Evolutionary conservation across 2,888 invertebrate genomes (phyloP), one percentile per base, ranked within the genome.

Genomic region (Hypomecis punctinalis): DNA sequence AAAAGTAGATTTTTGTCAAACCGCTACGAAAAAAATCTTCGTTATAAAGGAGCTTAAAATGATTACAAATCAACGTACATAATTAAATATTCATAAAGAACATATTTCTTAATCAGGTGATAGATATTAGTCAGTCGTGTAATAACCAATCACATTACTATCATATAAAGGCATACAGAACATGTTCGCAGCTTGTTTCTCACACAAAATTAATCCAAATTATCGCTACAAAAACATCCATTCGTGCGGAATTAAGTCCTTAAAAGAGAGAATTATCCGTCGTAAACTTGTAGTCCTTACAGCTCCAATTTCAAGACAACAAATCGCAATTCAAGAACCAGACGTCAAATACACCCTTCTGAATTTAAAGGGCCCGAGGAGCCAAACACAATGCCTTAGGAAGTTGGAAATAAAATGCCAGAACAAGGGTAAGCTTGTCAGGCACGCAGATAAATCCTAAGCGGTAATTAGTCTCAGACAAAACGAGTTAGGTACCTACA

Each of bases 401-500:
- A 66, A 54, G 57, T 57, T 47, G 48, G 55, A 60, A 62, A 63
- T 68, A 73, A 68, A 72, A 66, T 64, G 58, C 62, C 60, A 62
- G 59, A 69, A 68, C 71, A 59, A 71, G 68, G 68, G 67, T 66
- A 56, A 53, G 59, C 42, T 52, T 66, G 61, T 54, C 61, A 61
- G 60, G 51, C 48, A 23, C 52, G 54, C 54, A 57, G 69, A 69
- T 70, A 69, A 72, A 65, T 66, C 67, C 59, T 61, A 63, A 61
- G 63, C 53, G 54, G 60, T 64, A 68, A 66, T 70, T 69, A 69
- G 64, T 23, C 11, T 61, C 61, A 66, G 61, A 67, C 55, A 62
- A 59, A 53, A 58, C 52, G 40, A 62, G 39, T 62, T 65, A 60
- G 49, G 60, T 54, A 63, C n/a, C n/a, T n/a, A n/a, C 53, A 63